These are phyloP conservation scores for Athalia rosae DNA, from an alignment of 2,888 invertebrate species.

Conservation along the genomic window DNA sequence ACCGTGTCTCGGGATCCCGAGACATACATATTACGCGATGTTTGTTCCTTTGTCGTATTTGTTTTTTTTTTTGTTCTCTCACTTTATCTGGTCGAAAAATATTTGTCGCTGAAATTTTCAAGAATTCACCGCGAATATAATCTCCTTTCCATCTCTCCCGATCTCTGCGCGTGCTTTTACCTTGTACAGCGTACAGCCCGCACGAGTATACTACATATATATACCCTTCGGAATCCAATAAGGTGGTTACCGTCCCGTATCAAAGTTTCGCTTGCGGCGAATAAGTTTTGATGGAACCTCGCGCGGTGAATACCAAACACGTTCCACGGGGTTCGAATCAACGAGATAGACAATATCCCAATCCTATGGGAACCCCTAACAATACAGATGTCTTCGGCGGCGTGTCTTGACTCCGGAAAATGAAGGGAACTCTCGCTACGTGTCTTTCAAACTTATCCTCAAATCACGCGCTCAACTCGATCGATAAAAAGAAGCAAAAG, in stretches of 20 bases:
- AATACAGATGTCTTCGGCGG: constrained; percentile 44
- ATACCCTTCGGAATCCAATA: constrained; percentile 60
- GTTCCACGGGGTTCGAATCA: constrained; percentile 11
- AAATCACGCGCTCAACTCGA: constrained; percentile 29
- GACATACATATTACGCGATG: too few species aligned
- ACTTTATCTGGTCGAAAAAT: too few species aligned
- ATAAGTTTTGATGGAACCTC: constrained; percentile 66
- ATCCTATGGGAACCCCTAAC: constrained; percentile 45
- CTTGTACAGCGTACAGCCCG: too few species aligned
- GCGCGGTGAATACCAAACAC: constrained; percentile 66
- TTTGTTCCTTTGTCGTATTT: too few species aligned
- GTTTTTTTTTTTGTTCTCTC: too few species aligned
- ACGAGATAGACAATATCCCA: constrained; percentile 46
- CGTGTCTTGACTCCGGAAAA: constrained; percentile 39
- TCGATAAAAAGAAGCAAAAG: too few species aligned
- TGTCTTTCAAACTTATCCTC: constrained; percentile 42
- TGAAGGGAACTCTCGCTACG: constrained; percentile 35
- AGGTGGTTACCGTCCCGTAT: constrained; percentile 57
- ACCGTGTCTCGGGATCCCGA: too few species aligned
- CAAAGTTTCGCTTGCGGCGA: constrained; percentile 62
- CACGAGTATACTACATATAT: constrained; percentile 34
- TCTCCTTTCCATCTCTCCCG: too few species aligned
- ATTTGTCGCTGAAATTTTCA: too few species aligned
- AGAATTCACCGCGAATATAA: too few species aligned
- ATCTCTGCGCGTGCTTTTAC: too few species aligned